Percentiles rank a stretch among this genome's conserved stretches.
These are phyloP conservation scores for Octonoba sinensis DNA, from an alignment of 2,888 invertebrate species.

Conservation along the genomic window DNA sequence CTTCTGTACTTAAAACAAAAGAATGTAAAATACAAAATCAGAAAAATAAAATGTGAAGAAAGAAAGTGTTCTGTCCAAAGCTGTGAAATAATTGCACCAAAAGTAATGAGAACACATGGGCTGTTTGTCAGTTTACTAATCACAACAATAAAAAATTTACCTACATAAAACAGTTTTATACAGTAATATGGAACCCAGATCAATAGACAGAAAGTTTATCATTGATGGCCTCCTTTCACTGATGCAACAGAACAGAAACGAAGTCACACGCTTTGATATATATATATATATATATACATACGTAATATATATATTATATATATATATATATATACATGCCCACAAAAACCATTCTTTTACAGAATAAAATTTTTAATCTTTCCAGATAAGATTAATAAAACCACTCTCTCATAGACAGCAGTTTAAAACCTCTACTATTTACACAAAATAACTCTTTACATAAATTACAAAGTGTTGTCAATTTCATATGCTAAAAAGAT, in stretches of 20 bases:
- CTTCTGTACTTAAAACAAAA: too few species aligned
- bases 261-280: conserved; percentile 10
- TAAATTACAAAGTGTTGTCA: conserved; percentile 60
- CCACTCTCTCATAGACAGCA: conserved; percentile 53
- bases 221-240: conserved; percentile 34
- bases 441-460: conserved; percentile 63
- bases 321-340: conserved; percentile 17
- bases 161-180: conserved; percentile 62
- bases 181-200: conserved; percentile 52
- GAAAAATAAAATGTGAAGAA: too few species aligned
- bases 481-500: conserved; percentile 49
- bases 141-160: conserved; percentile 59
- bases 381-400: conserved; percentile 55
- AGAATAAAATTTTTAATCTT: conserved; percentile 46
- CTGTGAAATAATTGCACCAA: too few species aligned
- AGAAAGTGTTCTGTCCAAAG: too few species aligned
- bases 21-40: too few species aligned
- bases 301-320: too few species aligned
- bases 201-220: conserved; percentile 50
- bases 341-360: conserved; percentile 28
- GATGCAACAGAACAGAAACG: conserved; percentile 11
- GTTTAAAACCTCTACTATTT: conserved; percentile 59
- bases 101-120: conserved; percentile 4
- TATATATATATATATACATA: too few species aligned
- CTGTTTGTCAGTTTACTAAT: conserved; percentile 61